Evolutionary conservation across 1,140 invertebrate species (phyloP).

Genomic region (Atta colombica): DNA sequence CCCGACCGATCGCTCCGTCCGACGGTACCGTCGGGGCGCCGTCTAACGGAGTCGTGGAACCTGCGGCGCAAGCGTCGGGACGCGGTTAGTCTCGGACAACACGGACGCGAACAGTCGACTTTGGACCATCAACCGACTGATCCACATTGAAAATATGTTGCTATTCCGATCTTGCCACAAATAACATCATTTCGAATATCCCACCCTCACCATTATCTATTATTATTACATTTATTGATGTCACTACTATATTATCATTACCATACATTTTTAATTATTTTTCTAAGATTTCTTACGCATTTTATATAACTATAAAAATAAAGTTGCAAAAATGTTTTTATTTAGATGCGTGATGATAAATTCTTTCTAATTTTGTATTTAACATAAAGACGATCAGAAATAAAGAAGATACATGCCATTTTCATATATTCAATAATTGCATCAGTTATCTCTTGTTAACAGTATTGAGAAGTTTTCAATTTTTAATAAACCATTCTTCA

Average conservation of each 20-base stretch:
- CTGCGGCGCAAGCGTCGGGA: constrained; percentile 82
- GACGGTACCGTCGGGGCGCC: constrained; percentile 82
- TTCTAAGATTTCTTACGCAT: neutral
- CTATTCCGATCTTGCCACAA: neutral
- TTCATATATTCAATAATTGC: neutral
- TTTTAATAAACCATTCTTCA: constrained; percentile 21
- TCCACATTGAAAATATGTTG: constrained; percentile 19
- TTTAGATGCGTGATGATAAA: neutral
- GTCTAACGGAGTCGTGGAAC: constrained; percentile 76
- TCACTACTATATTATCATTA: neutral
- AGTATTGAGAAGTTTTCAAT: neutral
- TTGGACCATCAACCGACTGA: constrained; percentile 81
- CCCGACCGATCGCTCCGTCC: constrained; percentile 72
- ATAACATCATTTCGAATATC: neutral
- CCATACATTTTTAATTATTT: neutral
- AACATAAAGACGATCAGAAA: neutral
- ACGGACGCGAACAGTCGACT: constrained; percentile 80
- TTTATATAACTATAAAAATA: neutral
- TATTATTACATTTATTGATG: neutral
- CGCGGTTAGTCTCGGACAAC: constrained; percentile 64
- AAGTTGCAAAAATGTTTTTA: neutral
- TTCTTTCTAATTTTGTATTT: neutral
- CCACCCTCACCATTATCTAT: neutral
- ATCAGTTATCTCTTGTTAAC: constrained; percentile 13
- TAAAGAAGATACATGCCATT: constrained; percentile 8